phyloP scores from a whole-genome alignment of 2,888 invertebrate species.

The Heliconius ethilla region DNA sequence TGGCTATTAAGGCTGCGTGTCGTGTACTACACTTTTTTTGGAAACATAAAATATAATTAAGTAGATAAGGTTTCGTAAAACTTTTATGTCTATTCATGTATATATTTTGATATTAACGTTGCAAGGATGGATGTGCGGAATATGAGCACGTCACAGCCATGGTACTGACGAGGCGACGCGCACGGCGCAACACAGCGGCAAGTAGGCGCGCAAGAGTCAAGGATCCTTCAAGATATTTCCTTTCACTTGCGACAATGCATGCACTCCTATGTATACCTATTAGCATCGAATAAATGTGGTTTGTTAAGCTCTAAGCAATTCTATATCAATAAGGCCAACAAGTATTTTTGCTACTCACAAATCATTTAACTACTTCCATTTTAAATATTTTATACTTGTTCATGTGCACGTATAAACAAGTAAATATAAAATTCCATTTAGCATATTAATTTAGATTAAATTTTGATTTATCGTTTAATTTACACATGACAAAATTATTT shows the following conservation, averaged over 20 bases:
- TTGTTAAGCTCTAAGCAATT: conserved; percentile 45
- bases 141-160: conserved; percentile 48
- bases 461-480: conserved; percentile 1
- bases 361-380: conserved; percentile 8
- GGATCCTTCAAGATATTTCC: conserved; percentile 81
- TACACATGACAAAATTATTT: neutral
- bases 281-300: conserved; percentile 45
- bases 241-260: conserved; percentile 80
- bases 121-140: conserved; percentile 40
- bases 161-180: conserved; percentile 49
- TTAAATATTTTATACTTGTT: neutral
- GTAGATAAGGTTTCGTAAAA: neutral
- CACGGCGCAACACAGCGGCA: conserved; percentile 47
- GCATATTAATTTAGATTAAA: conserved; percentile 4
- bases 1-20: no score
- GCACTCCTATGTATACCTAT: conserved; percentile 50
- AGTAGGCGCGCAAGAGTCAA: conserved; percentile 78
- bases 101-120: neutral
- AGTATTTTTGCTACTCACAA: conserved; percentile 37
- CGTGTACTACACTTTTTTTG: neutral
- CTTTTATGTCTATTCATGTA: neutral
- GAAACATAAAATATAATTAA: neutral
- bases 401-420: neutral
- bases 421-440: neutral
- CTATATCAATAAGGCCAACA: conserved; percentile 48